Evolutionary conservation across 1,140 invertebrate genomes (phyloP).

Genomic region (Drosophila burlai): DNA sequence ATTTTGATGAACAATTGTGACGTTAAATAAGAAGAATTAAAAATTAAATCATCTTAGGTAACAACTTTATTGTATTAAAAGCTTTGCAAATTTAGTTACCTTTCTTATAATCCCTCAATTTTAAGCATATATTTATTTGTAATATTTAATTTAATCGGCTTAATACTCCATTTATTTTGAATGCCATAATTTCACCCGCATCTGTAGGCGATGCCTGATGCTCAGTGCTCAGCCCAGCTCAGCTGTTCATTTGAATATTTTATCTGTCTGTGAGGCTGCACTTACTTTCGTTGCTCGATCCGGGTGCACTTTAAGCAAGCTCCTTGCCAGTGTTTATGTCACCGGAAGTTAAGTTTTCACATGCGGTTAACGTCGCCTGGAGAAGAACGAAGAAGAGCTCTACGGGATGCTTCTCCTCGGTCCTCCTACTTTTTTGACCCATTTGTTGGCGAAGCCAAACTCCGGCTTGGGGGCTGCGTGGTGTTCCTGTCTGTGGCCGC

Average conservation of each 20-base stretch:
- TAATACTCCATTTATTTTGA: neutral
- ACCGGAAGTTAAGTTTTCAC: conserved; percentile 83
- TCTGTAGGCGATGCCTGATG: neutral
- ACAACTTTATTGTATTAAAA: too few relatives aligned
- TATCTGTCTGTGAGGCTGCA: conserved; percentile 73
- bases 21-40: too few relatives aligned
- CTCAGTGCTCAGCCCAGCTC: conserved; percentile 41
- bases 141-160: neutral
- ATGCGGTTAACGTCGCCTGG: conserved; percentile 79
- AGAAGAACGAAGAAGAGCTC: conserved; percentile 13
- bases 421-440: conserved; percentile 58
- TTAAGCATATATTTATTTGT: too few relatives aligned
- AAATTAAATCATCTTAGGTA: too few relatives aligned
- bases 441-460: conserved; percentile 54
- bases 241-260: conserved; percentile 81
- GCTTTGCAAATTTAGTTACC: neutral
- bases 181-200: neutral
- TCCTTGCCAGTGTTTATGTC: conserved; percentile 81
- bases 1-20: neutral
- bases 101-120: neutral
- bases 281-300: conserved; percentile 70
- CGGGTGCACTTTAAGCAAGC: conserved; percentile 71
- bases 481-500: conserved; percentile 30
- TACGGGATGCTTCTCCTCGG: conserved; percentile 10
- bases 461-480: conserved; percentile 9